Evolutionary conservation across 2,888 invertebrate genomes (phyloP), one percentile per base, ranked within the genome.

Genomic region (Lepas anatifera): DNA sequence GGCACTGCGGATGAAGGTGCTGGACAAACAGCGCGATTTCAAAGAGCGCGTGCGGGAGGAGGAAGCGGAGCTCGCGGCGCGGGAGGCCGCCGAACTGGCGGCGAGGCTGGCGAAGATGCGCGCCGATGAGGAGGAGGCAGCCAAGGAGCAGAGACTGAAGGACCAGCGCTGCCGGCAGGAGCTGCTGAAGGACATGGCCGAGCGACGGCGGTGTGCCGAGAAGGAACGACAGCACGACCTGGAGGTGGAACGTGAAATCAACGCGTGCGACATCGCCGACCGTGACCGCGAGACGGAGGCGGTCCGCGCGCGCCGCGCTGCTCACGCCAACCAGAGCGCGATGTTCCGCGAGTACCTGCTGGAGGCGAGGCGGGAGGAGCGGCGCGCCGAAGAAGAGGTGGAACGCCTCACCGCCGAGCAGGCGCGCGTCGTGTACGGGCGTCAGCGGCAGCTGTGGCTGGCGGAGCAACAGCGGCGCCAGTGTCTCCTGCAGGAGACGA

Each of bases 401-500:
- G 29, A 32, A 22, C 32, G 32, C 6, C 58, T 58, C 18, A 32
- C 32, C 18, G 29, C 29, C 6, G 32, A 8, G 18, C 32, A 58
- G 58, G 58, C 32, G 10, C 32, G 32, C 32, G 32, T 1, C 11
- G 58, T 58, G 18, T 58, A 58, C 58, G 32, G 32, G 22, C 58
- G 58, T 2, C 58, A 58, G 58, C 58, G 58, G 32, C 32, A 29
- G 18, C 29, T 13, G 32, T 58, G 58, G 58, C 58, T 58, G 58
- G 58, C 58, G 11, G 58, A 58, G 32, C 58, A 25, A 1, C 58
- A 32, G 32, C 58, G 58, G 18, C 58, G 58, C 6, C 58, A 58
- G 58, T 58, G 58, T 7, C 58, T 58, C 16, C 58, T 58, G 29
- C 58, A 58, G 58, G 58, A 58, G 58, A 58, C 58, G 18, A 58